Evolutionary conservation across 2,888 invertebrate species (phyloP).

Genomic region (Cephus spinipes): DNA sequence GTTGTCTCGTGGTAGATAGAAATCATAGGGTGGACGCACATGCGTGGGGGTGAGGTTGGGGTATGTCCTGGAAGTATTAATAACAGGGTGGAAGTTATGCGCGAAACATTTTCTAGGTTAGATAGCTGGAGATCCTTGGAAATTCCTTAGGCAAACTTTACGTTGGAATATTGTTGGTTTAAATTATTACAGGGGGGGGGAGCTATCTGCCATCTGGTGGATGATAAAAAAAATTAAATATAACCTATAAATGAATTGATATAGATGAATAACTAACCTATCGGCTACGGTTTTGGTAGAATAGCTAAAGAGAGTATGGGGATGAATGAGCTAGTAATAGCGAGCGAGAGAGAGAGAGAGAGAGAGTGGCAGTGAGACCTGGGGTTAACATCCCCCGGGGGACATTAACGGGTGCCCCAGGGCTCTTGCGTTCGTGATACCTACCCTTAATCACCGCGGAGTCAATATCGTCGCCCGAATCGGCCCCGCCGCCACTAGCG

Average conservation of each 20-base stretch:
- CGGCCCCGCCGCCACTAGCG: conserved; percentile 28
- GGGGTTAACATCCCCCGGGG: conserved; percentile 6
- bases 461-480: conserved; percentile 45
- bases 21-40: conserved; percentile 39
- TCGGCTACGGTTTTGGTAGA: background rate
- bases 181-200: background rate
- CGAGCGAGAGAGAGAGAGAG: background rate
- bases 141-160: background rate
- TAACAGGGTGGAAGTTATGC: background rate
- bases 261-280: background rate
- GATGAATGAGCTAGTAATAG: background rate
- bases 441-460: conserved; percentile 42
- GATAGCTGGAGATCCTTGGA: background rate
- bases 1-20: conserved; percentile 31
- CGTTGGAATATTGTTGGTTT: background rate
- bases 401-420: conserved; percentile 4
- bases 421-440: conserved; percentile 29
- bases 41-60: background rate
- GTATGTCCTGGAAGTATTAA: background rate
- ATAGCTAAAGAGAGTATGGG: background rate
- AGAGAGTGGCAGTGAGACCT: background rate
- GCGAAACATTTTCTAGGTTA: background rate
- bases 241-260: background rate
- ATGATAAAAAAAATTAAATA: background rate
- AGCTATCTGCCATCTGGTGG: background rate